Base-by-base conservation (phyloP, 2,888 invertebrate genomes). In the Furcula furcula region DNA sequence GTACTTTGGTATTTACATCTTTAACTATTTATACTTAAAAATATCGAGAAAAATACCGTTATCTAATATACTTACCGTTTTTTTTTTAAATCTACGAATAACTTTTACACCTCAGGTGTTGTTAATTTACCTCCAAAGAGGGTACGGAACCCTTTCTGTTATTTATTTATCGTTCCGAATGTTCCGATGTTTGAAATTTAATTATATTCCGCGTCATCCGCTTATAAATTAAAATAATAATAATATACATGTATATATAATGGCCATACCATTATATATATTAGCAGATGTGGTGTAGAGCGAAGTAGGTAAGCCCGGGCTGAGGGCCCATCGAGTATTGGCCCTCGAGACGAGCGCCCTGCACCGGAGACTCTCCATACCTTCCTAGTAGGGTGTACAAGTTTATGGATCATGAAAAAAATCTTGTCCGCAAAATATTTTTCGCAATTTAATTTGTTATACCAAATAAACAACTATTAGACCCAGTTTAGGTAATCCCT, bases 271-370 rank as follows among this genome's bases (percentile, higher is more conserved):
- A n/a, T n/a, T n/a, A n/a, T 48, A 53, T 44, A 46, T 55, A 52
- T 48, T 47, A 52, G 51, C 48, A 57, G 67, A 62, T 56, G 56
- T 57, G 48, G 50, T 45, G 44, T 20, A 32, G 32, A 39, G 36
- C 41, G 47, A 50, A 57, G 61, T 65, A 66, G 59, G 65, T 55
- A 62, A 54, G 64, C 42, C 44, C 32, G 40, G 22, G 41, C 57
- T 45, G 64, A 76, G 76, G 63, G 67, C 58, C 63, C 58, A 77
- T 79, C 71, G 59, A 85, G 83, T 73, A 75, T 73, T 71, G 63
- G 76, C 63, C 65, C 86, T 85, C 53, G 67, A 84, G 73, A 77
- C 75, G 51, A 79, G 79, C 72, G 71, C 78, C 61, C 71, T 76
- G 74, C 68, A 71, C 52, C 66, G 35, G 66, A 81, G 79, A 67